Evolutionary conservation across 1,140 invertebrate genomes (phyloP), one percentile per base, ranked within the genome.

Genomic region (Solenopsis fugax): DNA sequence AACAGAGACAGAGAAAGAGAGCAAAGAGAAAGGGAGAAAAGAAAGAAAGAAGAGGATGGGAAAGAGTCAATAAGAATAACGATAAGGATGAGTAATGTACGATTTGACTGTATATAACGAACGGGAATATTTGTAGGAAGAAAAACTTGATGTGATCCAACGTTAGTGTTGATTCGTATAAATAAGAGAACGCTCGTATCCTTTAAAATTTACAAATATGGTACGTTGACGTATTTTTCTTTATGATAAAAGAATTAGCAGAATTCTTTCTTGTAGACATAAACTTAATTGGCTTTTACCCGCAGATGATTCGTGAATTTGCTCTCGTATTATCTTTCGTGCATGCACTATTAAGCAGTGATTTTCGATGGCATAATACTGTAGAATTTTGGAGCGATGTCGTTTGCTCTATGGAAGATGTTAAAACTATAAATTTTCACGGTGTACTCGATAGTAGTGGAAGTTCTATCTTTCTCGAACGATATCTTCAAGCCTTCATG

Each of bases 21-120:
- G 29, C 7, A 5, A 7, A 5, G 4, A 13, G 52, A 5, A 4
- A 12, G 58, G 0, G 10, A 16, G 24, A 37, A 37, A 6, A 37
- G 18, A 41, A 6, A 41, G 41, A 41, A 2, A 41, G 41, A 41
- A 7, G 41, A 41, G 41, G 9, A 4, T 21, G 60, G n/a, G n/a
- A 6, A 24, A 37, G 21, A 29, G 41, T 73, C 37, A 72, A 82
- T 73, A 82, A 82, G 52, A n/a, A 18, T 82, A 58, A 18, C 13
- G 80, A 84, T 84, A 62, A 84, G 41, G 54, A 2, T 84, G 80
- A 84, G 41, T 73, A n/a, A 84, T 75, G 54, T 82, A 82, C n/a
- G 21, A 75, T 48, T 75, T 84, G n/a, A 62, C 4, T 75, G 29
- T 48, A 34, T 21, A 73, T 12, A 75, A 73, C 37, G 16, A 41